Conservation (phyloP, 2,113 vertebrate genomes). For the Melanostigma gelatinosum region DNA sequence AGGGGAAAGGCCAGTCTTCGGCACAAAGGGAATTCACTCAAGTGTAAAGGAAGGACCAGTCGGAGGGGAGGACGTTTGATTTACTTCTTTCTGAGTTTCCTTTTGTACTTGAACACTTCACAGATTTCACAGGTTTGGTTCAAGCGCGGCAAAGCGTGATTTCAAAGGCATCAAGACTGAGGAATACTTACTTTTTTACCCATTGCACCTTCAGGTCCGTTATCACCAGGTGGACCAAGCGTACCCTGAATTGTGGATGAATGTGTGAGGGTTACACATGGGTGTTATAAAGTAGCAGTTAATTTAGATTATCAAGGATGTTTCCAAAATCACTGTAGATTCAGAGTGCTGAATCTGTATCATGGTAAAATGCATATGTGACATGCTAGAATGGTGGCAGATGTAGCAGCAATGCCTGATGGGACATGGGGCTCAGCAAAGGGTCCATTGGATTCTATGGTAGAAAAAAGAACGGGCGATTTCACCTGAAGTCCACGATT, state of each 20-base stretch:
- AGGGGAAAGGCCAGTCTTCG: not conserved
- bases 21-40: not conserved
- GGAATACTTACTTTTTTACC: slow-evolving; percentile 86
- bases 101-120: slow-evolving; percentile 2
- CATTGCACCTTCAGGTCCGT: slow-evolving; percentile 86
- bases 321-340: not conserved
- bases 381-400: not conserved
- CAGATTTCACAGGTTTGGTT: not conserved
- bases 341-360: not conserved
- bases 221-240: slow-evolving; percentile 86
- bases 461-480: not conserved
- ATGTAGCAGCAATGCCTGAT: not conserved
- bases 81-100: not conserved
- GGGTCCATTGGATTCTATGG: not conserved
- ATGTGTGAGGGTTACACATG: not conserved
- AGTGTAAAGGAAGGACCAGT: not conserved
- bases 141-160: not conserved
- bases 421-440: not conserved
- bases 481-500: slow-evolving; percentile 88
- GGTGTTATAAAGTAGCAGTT: not conserved
- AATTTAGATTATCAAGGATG: not conserved
- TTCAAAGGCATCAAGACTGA: not conserved
- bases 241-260: slow-evolving; percentile 81
- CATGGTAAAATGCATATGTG: not conserved
- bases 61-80: not conserved